Conservation (phyloP, 1,140 invertebrate species). For the Mizuhopecten yessoensis region DNA sequence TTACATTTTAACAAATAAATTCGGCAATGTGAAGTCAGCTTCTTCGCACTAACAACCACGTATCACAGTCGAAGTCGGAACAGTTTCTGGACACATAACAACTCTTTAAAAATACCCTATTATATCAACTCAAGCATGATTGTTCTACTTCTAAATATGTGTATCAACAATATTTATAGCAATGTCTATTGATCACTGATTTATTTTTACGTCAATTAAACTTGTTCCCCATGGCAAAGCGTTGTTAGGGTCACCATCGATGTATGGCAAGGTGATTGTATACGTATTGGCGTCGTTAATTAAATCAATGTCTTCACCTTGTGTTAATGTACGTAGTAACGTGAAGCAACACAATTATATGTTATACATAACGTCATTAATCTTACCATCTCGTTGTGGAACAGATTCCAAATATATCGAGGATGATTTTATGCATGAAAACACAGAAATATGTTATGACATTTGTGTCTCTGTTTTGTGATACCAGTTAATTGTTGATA, state of each 20-base stretch:
- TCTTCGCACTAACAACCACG: no score
- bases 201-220: background rate
- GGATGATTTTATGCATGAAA: no score
- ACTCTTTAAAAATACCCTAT: background rate
- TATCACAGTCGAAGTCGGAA: no score
- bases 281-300: background rate
- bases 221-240: background rate
- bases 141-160: slow-evolving; percentile 10
- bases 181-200: background rate
- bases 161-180: background rate
- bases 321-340: background rate
- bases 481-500: no score
- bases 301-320: background rate
- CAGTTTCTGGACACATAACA: background rate
- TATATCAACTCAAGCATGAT: background rate
- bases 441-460: no score
- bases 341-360: background rate
- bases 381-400: no score
- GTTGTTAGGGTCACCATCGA: background rate
- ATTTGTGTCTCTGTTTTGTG: no score
- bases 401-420: no score
- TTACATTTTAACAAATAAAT: no score
- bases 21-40: no score
- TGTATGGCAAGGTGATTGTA: background rate
- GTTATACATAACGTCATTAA: no score